Percentiles rank a stretch among this genome's conserved stretches.
These are phyloP conservation scores for Hemichromis elongatus DNA, from an alignment of 2,113 vertebrate species.

Conservation along the genomic window DNA sequence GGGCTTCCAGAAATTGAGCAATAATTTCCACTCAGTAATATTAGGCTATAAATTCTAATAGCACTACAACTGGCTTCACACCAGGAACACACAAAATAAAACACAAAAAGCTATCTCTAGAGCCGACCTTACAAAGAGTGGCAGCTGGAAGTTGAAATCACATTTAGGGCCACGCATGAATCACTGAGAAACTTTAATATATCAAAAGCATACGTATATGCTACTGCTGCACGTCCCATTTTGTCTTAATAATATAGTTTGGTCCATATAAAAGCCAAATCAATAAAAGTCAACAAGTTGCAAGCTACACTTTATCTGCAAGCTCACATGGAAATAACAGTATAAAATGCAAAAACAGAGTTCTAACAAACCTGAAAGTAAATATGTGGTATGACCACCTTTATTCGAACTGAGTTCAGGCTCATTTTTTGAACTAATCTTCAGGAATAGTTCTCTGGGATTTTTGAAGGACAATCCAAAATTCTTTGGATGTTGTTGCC, in stretches of 20 bases:
- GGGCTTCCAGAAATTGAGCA: not conserved
- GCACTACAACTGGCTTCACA: not conserved
- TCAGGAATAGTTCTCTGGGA: not conserved
- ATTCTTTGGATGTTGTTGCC: not conserved
- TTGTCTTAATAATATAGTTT: not conserved
- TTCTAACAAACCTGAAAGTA: not conserved
- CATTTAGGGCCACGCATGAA: not conserved
- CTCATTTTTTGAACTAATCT: not conserved
- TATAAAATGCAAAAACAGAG: not conserved
- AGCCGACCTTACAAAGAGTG: not conserved
- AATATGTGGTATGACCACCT: not conserved
- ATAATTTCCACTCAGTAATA: not conserved
- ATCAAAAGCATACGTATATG: not conserved
- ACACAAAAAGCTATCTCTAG: not conserved
- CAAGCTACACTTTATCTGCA: too few species aligned
- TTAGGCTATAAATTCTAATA: not conserved
- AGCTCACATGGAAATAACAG: not conserved
- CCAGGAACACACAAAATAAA: not conserved
- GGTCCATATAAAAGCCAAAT: not conserved
- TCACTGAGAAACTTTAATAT: not conserved
- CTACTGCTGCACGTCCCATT: too few species aligned
- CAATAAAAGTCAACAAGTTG: not conserved
- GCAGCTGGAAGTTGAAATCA: not conserved
- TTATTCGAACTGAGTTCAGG: too few species aligned
- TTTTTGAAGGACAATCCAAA: not conserved